These are phyloP conservation scores for Eclectus roratus DNA, from an alignment of 2,113 vertebrate genomes.

Conservation along the genomic window DNA sequence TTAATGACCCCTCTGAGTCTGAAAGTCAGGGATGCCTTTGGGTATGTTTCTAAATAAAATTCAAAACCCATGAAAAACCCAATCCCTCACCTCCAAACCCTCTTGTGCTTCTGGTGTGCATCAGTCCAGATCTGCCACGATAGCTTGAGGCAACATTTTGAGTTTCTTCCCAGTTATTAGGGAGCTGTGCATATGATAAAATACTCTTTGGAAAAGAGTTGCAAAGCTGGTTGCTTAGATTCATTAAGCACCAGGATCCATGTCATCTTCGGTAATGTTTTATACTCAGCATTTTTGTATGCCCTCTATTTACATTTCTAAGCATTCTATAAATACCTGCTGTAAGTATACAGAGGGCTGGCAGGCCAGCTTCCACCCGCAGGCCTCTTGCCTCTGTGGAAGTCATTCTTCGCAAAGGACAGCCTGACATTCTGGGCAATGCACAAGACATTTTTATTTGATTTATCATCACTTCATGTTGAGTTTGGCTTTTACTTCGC, in stretches of 20 bases:
- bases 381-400: neutral
- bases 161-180: neutral
- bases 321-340: slow-evolving; percentile 45
- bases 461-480: neutral
- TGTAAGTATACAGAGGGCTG: neutral
- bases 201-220: neutral
- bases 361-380: neutral
- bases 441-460: neutral
- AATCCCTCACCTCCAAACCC: neutral
- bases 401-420: slow-evolving; percentile 1
- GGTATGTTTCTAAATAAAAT: neutral
- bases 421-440: neutral
- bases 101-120: neutral
- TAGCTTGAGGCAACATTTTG: neutral
- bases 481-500: neutral
- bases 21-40: neutral
- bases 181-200: neutral
- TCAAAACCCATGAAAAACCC: neutral
- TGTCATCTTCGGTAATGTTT: slow-evolving; percentile 31
- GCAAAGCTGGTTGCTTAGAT: slow-evolving; percentile 17
- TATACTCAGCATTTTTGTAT: slow-evolving; percentile 29
- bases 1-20: neutral
- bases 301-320: slow-evolving; percentile 57
- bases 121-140: neutral
- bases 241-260: slow-evolving; percentile 9